Evolutionary conservation across 1,140 invertebrate genomes (phyloP), one percentile per base, ranked within the genome.

Genomic region (Drosophila neocordata): DNA sequence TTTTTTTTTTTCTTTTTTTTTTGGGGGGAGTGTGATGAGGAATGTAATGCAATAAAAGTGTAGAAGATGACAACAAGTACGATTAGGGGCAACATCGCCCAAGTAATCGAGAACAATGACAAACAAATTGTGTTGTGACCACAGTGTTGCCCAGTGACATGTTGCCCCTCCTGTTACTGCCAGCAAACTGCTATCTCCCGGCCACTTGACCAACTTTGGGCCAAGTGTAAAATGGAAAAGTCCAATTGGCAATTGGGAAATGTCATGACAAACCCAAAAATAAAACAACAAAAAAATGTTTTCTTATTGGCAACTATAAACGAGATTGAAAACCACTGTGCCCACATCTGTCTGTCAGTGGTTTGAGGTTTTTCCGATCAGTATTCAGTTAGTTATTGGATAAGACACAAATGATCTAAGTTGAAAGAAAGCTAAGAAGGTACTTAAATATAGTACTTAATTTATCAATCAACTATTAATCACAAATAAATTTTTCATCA

Each of bases 41-140:
- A 79, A 76, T 61, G 65, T 70, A 79, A 80, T 80, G 69, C 81
- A 80, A 84, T 84, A 79, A 85, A 84, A 77, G 38, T 69, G 60
- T 52, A 57, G 60, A 57, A 62, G 73, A 76, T 59, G 41, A 48
- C 41, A 48, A 69, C 73, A 60, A 69, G 56, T 18, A 60, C 73
- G 18, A 51, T 60, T 58, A 75, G 44, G 61, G 55, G 15, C 34
- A 51, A 63, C 55, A 56, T 65, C 22, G 38, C 34, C 15, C 35
- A 63, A 63, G 44, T 60, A 73, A 62, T 61, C 69, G 61, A 68
- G 61, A 68, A 58, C 67, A 87, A 87, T 78, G 82, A 87, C 67
- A 85, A 53, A 81, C 74, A 87, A 87, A 82, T 85, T 82, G 74
- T 85, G 68, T 70, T 74, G 73, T 81, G 73, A 80, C 82, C 81